A percentile compares a stretch with the other conserved stretches of the same genome.
These are phyloP conservation scores for Drosophila picticornis DNA, from an alignment of 2,888 invertebrate species.

Conservation along the genomic window DNA sequence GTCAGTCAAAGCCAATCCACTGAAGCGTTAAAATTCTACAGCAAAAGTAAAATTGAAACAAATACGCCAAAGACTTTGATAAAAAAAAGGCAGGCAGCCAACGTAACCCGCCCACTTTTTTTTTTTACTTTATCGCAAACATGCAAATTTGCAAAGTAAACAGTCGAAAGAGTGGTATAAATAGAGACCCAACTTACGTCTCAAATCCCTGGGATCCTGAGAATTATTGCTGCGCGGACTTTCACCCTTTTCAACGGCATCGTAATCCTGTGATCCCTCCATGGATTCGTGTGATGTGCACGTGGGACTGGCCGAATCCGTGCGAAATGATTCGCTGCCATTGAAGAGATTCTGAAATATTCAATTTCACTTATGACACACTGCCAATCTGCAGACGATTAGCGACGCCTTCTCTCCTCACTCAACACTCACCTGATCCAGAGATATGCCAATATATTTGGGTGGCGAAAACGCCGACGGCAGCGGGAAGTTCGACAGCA, in stretches of 20 bases:
- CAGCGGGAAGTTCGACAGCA: constrained; percentile 89
- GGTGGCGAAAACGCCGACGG: constrained; percentile 91
- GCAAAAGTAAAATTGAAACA: constrained; percentile 74
- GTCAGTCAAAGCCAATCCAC: constrained; percentile 79
- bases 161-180: constrained; percentile 11
- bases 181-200: constrained; percentile 86
- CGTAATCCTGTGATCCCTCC: constrained; percentile 87
- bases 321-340: constrained; percentile 86
- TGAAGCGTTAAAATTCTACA: constrained; percentile 83
- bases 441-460: constrained; percentile 87
- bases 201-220: constrained; percentile 86
- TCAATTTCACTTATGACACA: constrained; percentile 70
- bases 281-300: constrained; percentile 88
- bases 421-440: constrained; percentile 84
- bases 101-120: constrained; percentile 26
- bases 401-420: constrained; percentile 12
- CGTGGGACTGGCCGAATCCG: constrained; percentile 88
- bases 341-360: constrained; percentile 84
- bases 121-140: constrained; percentile 42
- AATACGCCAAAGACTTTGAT: constrained; percentile 73
- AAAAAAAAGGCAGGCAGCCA: constrained; percentile 58
- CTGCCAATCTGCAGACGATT: constrained; percentile 64
- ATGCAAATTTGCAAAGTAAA: constrained; percentile 71
- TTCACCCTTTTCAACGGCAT: constrained; percentile 86
- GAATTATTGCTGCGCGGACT: constrained; percentile 85